These are phyloP conservation scores for Apogon hyalosoma DNA, from an alignment of 2,797 vertebrate species.

Conservation along the genomic window DNA sequence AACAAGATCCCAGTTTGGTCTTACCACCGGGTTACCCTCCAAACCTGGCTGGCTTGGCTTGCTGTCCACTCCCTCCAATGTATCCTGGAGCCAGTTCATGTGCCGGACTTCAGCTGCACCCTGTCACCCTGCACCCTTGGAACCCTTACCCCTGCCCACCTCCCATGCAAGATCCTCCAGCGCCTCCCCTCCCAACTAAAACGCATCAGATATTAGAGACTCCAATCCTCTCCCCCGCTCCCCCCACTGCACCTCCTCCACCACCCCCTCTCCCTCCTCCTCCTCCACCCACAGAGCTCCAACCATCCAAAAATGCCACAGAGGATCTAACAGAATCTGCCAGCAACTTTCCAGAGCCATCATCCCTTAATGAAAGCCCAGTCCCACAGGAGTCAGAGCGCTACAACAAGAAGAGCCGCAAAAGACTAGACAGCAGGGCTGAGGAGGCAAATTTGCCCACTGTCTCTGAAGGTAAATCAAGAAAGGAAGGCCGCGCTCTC, in stretches of 20 bases:
- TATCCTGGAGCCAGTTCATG: conserved; percentile 94
- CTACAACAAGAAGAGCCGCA: conserved; percentile 94
- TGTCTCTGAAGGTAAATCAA: conserved; percentile 92
- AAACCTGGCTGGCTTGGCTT: conserved; percentile 90
- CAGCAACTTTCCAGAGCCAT: conserved; percentile 93
- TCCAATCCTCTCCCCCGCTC: conserved; percentile 89
- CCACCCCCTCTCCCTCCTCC: conserved; percentile 86
- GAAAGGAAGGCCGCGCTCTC: conserved; percentile 92
- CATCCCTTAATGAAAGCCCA: conserved; percentile 93
- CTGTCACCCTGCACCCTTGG: conserved; percentile 95
- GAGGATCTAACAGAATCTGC: conserved; percentile 92
- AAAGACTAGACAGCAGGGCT: conserved; percentile 91
- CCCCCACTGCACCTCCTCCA: conserved; percentile 76
- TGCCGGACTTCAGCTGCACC: conserved; percentile 93
- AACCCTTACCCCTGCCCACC: conserved; percentile 92
- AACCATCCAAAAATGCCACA: conserved; percentile 86
- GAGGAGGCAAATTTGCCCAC: conserved; percentile 93
- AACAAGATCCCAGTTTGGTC: conserved; percentile 89
- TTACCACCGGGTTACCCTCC: conserved; percentile 92
- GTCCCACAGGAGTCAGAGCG: conserved; percentile 93
- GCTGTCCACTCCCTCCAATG: conserved; percentile 96
- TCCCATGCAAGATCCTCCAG: conserved; percentile 90
- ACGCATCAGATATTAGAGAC: conserved; percentile 90
- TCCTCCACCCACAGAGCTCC: conserved; percentile 86
- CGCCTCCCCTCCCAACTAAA: conserved; percentile 78